phyloP scores from a whole-genome alignment of 2,113 vertebrate genomes.

The Clarias batrachus region DNA sequence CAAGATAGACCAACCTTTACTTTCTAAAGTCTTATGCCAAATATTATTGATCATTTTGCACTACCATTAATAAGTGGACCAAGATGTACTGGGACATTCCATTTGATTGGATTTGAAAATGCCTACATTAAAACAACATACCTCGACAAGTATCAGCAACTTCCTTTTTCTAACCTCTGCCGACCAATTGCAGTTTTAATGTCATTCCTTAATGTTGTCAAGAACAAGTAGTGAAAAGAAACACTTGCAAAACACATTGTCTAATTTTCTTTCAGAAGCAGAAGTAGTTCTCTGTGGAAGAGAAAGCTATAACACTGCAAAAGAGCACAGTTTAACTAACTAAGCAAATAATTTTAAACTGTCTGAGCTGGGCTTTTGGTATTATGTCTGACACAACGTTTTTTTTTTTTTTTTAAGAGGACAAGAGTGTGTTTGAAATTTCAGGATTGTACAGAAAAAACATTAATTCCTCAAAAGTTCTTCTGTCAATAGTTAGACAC shows the following conservation, averaged over 20 bases:
- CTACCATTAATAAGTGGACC: neutral
- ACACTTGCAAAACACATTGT: neutral
- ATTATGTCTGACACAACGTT: neutral
- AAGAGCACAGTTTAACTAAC: neutral
- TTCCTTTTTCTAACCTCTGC: neutral
- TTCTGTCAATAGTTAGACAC: neutral
- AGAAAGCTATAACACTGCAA: conserved; percentile 7
- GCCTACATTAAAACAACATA: neutral
- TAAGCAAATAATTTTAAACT: neutral
- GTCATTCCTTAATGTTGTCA: neutral
- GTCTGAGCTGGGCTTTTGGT: neutral
- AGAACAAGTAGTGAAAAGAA: conserved; percentile 5
- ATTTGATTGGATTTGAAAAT: conserved; percentile 6
- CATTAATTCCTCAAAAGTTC: neutral
- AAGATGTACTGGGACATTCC: neutral
- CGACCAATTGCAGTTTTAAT: conserved; percentile 3
- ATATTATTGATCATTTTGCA: neutral
- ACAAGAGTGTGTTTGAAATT: no score
- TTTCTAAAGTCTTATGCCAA: neutral
- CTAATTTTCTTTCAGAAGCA: conserved; percentile 5
- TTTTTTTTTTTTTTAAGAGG: no score
- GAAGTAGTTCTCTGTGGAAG: conserved; percentile 17
- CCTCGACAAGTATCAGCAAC: neutral
- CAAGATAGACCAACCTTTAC: neutral
- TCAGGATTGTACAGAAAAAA: neutral